phyloP scores from a whole-genome alignment of 2,888 invertebrate genomes.

The Tipula vernalis region DNA sequence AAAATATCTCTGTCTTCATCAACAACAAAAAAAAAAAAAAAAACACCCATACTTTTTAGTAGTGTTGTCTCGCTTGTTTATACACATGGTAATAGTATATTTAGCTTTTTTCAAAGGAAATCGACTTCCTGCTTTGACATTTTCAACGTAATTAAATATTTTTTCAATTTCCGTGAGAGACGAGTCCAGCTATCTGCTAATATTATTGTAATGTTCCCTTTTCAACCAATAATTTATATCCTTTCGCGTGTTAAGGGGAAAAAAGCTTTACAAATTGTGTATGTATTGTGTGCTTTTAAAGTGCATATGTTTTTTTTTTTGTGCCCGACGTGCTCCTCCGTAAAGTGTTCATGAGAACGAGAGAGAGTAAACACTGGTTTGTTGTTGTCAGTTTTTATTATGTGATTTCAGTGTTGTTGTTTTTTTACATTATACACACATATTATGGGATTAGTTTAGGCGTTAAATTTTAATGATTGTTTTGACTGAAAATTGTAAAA shows the following conservation, averaged over 20 bases:
- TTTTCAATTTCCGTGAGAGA: not conserved
- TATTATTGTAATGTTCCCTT: not conserved
- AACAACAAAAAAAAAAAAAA: too few species aligned
- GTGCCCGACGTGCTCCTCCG: not conserved
- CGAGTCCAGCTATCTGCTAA: not conserved
- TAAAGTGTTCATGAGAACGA: not conserved
- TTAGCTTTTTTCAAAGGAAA: not conserved
- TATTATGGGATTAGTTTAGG: not conserved
- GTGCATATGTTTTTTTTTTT: not conserved
- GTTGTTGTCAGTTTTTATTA: not conserved
- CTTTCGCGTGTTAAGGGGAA: not conserved
- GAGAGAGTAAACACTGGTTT: not conserved
- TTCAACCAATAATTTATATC: not conserved
- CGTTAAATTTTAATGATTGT: not conserved
- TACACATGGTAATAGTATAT: not conserved
- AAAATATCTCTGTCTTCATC: not conserved
- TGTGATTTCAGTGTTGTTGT: not conserved
- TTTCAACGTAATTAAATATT: not conserved
- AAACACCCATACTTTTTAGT: not conserved
- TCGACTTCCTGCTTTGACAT: not conserved
- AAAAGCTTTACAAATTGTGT: not conserved
- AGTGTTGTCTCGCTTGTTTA: not conserved
- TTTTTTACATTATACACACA: not conserved
- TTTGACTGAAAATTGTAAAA: not conserved
- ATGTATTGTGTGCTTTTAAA: not conserved